Conservation (phyloP, 2,113 vertebrate species). For the Charina bottae region DNA sequence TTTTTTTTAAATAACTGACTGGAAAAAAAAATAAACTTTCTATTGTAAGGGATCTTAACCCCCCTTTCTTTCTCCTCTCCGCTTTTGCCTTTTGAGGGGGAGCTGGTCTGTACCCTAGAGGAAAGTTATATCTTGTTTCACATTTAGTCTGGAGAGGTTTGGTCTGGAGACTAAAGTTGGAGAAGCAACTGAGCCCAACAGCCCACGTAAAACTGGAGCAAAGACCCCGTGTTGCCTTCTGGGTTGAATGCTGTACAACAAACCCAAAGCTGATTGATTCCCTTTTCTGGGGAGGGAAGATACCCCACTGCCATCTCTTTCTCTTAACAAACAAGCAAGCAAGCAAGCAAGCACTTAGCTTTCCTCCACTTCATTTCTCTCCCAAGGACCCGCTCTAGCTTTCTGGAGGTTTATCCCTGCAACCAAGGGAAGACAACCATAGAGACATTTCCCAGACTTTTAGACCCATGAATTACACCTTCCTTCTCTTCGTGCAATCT, state of each 20-base stretch:
- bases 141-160: conserved; percentile 34
- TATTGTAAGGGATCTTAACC: conserved; percentile 84
- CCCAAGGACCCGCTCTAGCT: conserved; percentile 58
- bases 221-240: conserved; percentile 28
- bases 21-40: conserved; percentile 98
- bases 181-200: conserved; percentile 58
- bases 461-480: conserved; percentile 22
- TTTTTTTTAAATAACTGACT: conserved; percentile 89
- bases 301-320: neutral
- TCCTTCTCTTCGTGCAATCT: conserved; percentile 62
- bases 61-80: neutral
- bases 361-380: conserved; percentile 61
- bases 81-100: conserved; percentile 35
- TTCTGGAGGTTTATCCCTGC: conserved; percentile 52
- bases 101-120: conserved; percentile 73
- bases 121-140: neutral
- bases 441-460: conserved; percentile 49
- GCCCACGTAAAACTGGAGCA: conserved; percentile 38
- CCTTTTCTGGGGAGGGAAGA: conserved; percentile 1
- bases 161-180: conserved; percentile 54
- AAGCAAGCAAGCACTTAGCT: conserved; percentile 38
- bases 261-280: conserved; percentile 59
- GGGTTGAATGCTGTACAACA: conserved; percentile 58
- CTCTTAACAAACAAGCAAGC: conserved; percentile 38
- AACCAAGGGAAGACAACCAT: conserved; percentile 53